phyloP scores from a whole-genome alignment of 2,797 vertebrate genomes.

The Pangasius krempfi region DNA sequence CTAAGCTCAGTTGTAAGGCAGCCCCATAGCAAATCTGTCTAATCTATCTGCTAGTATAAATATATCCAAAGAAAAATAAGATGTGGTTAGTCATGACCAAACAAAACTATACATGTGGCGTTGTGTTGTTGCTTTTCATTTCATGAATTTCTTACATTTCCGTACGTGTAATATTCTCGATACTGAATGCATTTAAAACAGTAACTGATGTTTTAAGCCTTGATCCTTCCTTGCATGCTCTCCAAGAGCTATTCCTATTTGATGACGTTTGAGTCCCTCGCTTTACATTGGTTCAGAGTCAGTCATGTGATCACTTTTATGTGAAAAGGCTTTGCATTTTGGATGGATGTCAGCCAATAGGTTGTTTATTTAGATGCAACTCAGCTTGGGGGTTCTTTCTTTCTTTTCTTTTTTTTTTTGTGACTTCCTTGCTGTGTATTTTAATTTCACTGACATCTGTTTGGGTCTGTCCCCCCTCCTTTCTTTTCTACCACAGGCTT shows the following conservation, averaged over 20 bases:
- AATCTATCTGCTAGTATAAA: not conserved
- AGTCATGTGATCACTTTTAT: not conserved
- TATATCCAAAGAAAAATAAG: not conserved
- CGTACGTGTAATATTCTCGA: not conserved
- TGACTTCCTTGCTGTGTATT: not conserved
- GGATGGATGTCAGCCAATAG: not conserved
- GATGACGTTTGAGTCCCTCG: not conserved
- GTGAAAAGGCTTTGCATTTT: not conserved
- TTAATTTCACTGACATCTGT: not conserved
- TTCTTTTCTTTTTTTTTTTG: not conserved
- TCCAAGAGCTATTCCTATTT: not conserved
- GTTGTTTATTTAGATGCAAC: not conserved
- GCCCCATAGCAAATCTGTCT: not conserved
- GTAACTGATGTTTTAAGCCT: not conserved
- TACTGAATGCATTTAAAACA: not conserved
- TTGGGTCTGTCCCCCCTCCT: not conserved
- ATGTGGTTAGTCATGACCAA: not conserved
- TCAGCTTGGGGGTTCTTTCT: not conserved
- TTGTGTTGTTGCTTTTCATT: not conserved
- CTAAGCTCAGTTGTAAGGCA: not conserved
- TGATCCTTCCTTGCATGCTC: not conserved
- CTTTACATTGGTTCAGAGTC: not conserved
- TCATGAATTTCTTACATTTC: not conserved
- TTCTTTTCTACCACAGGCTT: not conserved
- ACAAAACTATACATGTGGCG: not conserved